Evolutionary conservation across 1,140 invertebrate species (phyloP).

Genomic region (Tetramorium alpestre): DNA sequence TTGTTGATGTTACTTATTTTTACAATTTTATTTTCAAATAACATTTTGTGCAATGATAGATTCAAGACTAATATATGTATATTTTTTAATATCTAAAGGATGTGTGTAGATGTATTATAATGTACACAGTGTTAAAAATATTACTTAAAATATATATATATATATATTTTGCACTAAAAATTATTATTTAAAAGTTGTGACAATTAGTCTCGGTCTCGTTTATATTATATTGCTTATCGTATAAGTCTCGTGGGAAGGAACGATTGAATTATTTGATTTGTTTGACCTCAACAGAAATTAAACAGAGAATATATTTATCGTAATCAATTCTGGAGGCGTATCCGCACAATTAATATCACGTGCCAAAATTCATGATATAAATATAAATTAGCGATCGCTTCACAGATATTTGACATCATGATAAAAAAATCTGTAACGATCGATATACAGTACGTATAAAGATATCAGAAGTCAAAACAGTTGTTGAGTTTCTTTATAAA

Average conservation of each 20-base stretch:
- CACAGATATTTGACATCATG: neutral
- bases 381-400: slow-evolving; percentile 8
- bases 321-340: neutral
- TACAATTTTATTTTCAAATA: too few species aligned
- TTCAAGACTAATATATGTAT: too few species aligned
- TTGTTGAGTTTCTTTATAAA: neutral
- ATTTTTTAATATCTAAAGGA: too few species aligned
- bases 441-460: neutral
- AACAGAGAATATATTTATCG: slow-evolving; percentile 14
- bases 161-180: too few species aligned
- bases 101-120: too few species aligned
- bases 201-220: too few species aligned
- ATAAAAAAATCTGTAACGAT: neutral
- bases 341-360: neutral
- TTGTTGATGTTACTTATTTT: too few species aligned
- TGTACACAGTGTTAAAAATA: too few species aligned
- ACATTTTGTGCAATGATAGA: too few species aligned
- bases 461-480: neutral
- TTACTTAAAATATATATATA: too few species aligned
- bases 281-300: slow-evolving; percentile 17
- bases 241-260: neutral
- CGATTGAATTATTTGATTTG: neutral
- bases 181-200: too few species aligned
- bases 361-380: slow-evolving; percentile 12
- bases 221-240: neutral